A percentile compares a stretch with the other conserved stretches of the same genome.
Evolutionary conservation across 2,113 vertebrate genomes (phyloP).

Genomic region (Crotalus helleri): DNA sequence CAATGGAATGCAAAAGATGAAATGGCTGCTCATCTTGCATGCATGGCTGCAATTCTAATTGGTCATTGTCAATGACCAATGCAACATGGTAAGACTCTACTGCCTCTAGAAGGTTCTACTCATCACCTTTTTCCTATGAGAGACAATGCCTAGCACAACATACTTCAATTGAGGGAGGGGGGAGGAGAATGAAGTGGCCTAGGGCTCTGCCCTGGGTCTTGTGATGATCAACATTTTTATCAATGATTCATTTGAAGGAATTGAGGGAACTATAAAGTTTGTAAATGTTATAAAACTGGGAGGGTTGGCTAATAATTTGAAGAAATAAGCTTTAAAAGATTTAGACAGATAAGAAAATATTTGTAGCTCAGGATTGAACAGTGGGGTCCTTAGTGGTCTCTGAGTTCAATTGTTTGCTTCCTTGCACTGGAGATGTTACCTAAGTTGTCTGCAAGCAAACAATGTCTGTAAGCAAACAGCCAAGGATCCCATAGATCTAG

Average conservation of each 20-base stretch:
- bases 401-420: background rate
- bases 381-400: background rate
- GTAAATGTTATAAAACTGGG: background rate
- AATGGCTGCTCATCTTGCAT: background rate
- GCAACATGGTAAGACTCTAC: background rate
- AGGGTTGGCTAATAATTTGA: background rate
- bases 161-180: background rate
- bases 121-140: background rate
- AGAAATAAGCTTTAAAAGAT: background rate
- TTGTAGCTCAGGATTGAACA: background rate
- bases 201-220: background rate
- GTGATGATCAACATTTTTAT: background rate
- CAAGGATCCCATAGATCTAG: no score
- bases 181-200: background rate
- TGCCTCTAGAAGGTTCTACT: background rate
- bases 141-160: background rate
- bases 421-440: no score
- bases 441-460: no score
- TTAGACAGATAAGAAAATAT: background rate
- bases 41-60: background rate
- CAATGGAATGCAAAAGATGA: background rate
- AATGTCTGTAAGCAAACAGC: no score
- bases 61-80: background rate
- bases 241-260: background rate
- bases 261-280: background rate